phyloP scores from a whole-genome alignment of 2,113 vertebrate genomes.

The Peromyscus maniculatus region DNA sequence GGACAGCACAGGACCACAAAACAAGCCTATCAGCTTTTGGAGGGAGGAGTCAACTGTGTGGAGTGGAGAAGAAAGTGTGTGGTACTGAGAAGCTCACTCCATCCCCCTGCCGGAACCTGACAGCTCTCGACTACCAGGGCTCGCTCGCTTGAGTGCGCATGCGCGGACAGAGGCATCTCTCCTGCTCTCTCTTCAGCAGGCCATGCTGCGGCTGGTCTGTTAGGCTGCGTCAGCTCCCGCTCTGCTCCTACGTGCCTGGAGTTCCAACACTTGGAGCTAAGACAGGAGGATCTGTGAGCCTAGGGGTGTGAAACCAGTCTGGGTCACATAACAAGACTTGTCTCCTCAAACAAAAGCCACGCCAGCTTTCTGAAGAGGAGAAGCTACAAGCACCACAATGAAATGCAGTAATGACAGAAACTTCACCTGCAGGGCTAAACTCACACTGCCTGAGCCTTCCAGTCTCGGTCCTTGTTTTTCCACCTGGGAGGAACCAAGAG shows the following conservation, averaged over 20 bases:
- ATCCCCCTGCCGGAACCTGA: neutral
- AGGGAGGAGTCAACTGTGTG: neutral
- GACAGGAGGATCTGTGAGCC: neutral
- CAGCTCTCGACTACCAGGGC: neutral
- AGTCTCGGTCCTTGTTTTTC: neutral
- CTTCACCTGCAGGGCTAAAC: neutral
- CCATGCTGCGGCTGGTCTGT: neutral
- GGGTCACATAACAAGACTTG: neutral
- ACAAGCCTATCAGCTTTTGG: neutral
- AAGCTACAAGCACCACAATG: neutral
- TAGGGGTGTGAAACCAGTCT: neutral
- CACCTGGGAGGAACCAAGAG: neutral
- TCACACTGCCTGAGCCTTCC: neutral
- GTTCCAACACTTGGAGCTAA: neutral
- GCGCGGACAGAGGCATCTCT: neutral
- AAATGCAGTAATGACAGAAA: neutral
- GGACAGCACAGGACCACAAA: neutral
- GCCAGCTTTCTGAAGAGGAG: neutral
- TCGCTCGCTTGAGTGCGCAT: too few species aligned
- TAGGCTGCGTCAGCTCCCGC: neutral
- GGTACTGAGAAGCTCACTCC: neutral
- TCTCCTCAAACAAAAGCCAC: neutral
- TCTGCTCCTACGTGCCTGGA: neutral
- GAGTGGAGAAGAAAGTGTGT: neutral
- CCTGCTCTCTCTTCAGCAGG: neutral